These are phyloP conservation scores for Eupsittula cactorum DNA, from an alignment of 2,113 vertebrate genomes.

Conservation along the genomic window DNA sequence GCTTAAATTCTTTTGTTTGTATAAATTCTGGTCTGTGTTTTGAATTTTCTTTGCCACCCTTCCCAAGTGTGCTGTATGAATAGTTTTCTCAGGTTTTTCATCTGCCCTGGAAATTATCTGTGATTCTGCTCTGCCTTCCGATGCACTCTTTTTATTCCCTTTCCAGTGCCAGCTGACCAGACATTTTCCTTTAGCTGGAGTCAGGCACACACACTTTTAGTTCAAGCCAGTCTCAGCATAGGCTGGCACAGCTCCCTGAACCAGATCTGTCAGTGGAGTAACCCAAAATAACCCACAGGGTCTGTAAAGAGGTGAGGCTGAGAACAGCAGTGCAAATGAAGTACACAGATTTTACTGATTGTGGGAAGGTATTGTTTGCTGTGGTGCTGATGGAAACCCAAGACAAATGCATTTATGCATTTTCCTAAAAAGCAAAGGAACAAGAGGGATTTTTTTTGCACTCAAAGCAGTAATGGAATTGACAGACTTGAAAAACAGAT, in stretches of 20 bases:
- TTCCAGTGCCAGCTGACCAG: background rate
- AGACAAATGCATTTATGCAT: background rate
- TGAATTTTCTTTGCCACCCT: background rate
- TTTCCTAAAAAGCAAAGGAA: background rate
- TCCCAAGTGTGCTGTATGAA: background rate
- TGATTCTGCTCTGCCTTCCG: background rate
- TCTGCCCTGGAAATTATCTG: background rate
- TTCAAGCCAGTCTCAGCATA: background rate
- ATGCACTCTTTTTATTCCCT: background rate
- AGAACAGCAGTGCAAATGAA: background rate
- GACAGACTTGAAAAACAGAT: background rate
- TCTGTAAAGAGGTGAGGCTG: background rate
- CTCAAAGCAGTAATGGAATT: background rate
- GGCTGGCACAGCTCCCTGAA: background rate
- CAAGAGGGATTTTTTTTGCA: fast-evolving
- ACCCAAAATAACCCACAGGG: background rate
- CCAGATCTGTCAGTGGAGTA: background rate
- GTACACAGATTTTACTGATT: background rate
- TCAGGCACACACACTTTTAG: background rate
- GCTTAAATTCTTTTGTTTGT: background rate
- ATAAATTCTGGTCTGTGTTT: background rate
- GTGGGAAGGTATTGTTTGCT: background rate
- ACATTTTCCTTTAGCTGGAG: background rate
- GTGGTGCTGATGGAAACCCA: background rate
- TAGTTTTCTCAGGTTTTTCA: background rate